These are phyloP conservation scores for Muscina levida DNA, from an alignment of 2,888 invertebrate species.

Conservation along the genomic window DNA sequence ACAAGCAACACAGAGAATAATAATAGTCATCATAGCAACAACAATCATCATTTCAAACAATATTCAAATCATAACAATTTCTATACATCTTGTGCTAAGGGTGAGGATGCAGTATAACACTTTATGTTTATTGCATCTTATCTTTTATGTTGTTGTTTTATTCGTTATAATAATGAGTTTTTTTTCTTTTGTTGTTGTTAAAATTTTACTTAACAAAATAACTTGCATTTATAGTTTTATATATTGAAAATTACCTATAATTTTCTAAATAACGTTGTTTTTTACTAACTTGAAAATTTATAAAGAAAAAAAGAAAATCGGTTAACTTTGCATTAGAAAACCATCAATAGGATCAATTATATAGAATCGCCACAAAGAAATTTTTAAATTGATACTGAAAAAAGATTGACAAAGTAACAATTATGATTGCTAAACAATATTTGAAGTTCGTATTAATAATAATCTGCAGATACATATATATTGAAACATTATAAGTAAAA, in stretches of 20 bases:
- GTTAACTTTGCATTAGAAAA: no score
- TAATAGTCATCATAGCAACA: slow-evolving; percentile 49
- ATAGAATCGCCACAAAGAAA: no score
- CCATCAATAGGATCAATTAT: no score
- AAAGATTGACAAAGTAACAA: no score
- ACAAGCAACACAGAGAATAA: slow-evolving; percentile 67
- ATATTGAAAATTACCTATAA: neutral
- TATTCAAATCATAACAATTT: slow-evolving; percentile 71
- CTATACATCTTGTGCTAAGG: slow-evolving; percentile 74
- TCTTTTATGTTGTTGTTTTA: slow-evolving; percentile 51
- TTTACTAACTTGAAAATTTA: slow-evolving; percentile 30
- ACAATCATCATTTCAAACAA: slow-evolving; percentile 74
- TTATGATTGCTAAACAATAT: no score
- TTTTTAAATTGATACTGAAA: no score
- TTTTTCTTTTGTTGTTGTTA: slow-evolving; percentile 36
- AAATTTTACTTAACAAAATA: slow-evolving; percentile 33
- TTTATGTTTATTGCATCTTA: slow-evolving; percentile 63
- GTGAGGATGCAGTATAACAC: slow-evolving; percentile 76
- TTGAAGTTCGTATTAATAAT: no score
- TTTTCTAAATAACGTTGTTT: neutral
- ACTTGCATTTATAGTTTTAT: slow-evolving; percentile 35
- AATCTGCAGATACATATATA: no score
- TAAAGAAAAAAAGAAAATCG: neutral
- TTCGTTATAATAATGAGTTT: slow-evolving; percentile 26
- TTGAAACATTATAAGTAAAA: no score